Percentiles rank a stretch among this genome's conserved stretches.
Conservation (phyloP, 2,888 invertebrate species). For the Nycteola revayana region DNA sequence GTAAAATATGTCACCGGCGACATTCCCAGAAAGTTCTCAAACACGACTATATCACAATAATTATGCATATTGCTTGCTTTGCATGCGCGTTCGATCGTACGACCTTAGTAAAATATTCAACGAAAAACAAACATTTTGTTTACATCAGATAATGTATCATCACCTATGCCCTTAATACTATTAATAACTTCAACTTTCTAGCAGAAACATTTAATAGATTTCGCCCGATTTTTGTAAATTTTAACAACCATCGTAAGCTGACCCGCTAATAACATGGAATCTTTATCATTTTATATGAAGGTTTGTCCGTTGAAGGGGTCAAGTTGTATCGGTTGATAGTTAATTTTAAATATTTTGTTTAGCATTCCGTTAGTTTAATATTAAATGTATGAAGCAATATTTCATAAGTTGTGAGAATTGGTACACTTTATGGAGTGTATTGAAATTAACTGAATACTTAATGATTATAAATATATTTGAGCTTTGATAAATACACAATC, state of each 20-base stretch:
- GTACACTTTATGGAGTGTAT: too few species aligned
- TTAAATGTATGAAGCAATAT: conserved; percentile 23
- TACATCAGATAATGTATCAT: conserved; percentile 23
- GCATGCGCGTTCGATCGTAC: conserved; percentile 3
- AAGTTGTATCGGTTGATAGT: conserved; percentile 11
- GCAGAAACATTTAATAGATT: conserved; percentile 38
- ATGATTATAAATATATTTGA: too few species aligned
- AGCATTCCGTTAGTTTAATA: conserved; percentile 30
- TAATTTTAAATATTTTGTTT: conserved; percentile 30
- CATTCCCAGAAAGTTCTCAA: too few species aligned
- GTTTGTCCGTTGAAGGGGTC: neutral
- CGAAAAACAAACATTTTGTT: conserved; percentile 37
- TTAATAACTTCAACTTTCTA: conserved; percentile 46
- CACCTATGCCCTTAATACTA: conserved; percentile 41
- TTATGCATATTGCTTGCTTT: conserved; percentile 15
- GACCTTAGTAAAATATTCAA: conserved; percentile 31
- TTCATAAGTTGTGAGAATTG: conserved; percentile 3
- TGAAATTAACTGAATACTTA: too few species aligned
- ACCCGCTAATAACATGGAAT: too few species aligned
- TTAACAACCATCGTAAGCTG: too few species aligned
- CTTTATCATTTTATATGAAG: too few species aligned
- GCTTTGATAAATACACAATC: too few species aligned
- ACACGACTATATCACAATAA: conserved; percentile 11
- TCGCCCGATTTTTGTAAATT: conserved; percentile 2
- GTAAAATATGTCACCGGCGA: too few species aligned